Conservation (phyloP, 2,888 invertebrate genomes). For the Panorpa germanica region DNA sequence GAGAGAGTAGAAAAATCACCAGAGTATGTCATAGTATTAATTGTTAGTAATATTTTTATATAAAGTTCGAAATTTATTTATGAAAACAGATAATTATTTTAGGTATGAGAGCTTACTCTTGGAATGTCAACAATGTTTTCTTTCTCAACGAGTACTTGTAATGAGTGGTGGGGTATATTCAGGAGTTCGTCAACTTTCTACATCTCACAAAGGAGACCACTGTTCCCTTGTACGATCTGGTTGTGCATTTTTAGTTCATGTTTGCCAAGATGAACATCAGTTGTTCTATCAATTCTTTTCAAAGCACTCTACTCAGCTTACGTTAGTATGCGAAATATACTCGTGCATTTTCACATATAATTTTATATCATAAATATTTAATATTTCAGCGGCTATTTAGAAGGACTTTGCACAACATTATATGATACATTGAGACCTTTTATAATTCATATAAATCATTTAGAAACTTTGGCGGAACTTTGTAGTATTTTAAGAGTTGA, state of each 20-base stretch:
- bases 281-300: conserved; percentile 83
- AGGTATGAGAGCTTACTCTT: conserved; percentile 50
- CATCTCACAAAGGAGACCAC: conserved; percentile 48
- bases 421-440: conserved; percentile 88
- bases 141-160: conserved; percentile 47
- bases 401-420: conserved; percentile 65
- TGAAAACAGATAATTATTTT: conserved; percentile 11
- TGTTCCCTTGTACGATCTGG: conserved; percentile 74
- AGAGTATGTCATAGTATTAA: conserved; percentile 41
- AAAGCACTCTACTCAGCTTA: conserved; percentile 40
- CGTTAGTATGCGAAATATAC: conserved; percentile 30
- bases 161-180: conserved; percentile 50
- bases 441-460: conserved; percentile 89
- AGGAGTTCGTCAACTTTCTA: conserved; percentile 44
- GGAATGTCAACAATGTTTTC: conserved; percentile 73
- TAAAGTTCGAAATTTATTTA: conserved; percentile 3
- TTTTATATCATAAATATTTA: conserved; percentile 1
- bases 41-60: conserved; percentile 4
- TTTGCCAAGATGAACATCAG: conserved; percentile 87
- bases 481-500: conserved; percentile 84
- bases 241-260: conserved; percentile 77
- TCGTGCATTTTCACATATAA: neutral
- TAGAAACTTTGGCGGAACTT: conserved; percentile 93
- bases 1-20: conserved; percentile 46
- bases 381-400: conserved; percentile 49